Base-by-base conservation (phyloP, 2,888 invertebrate species). In the Rhorus exstirpatorius region DNA sequence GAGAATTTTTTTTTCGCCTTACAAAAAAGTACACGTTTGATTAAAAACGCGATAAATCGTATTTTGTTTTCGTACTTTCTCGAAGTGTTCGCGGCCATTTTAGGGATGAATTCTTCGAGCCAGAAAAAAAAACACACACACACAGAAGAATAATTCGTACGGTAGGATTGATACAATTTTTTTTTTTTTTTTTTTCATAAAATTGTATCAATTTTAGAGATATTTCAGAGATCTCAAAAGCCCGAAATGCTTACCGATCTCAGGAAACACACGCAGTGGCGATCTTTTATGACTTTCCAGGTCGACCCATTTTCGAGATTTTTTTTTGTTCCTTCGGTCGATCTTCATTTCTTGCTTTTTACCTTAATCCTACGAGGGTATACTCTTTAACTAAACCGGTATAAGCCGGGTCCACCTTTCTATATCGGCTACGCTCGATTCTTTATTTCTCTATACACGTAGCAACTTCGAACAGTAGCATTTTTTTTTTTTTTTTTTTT, bases 291-390 rank as follows among this genome's bases (percentile, higher is more conserved):
- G n/a, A 87, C 88, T 89, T 89, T 89, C 89, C 86, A 88, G 87
- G 82, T 85, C 88, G 88, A 88, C 87, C 88, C 85, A 89, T 89
- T 86, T 87, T 84, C 74, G 46, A 83, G 84, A 87, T 86, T 87
- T 85, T 82, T 65, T 41, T 78, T 74, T 17, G 55, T 35, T 70
- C 35, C 38, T 35, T 77, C 35, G 14, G n/a, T n/a, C n/a, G n/a
- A n/a, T 67, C 41, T 21, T 71, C 60, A 67, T 46, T 74, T 80
- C 60, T 49, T 55, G 70, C 74, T 24, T 77, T 49, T 1, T 14
- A 4, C 14, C 49, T 49, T 14, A n/a, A n/a, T n/a, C n/a, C n/a
- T n/a, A n/a, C 14, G 14, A n/a, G n/a, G n/a, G 4, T 49, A n/a
- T n/a, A n/a, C 17, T 14, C 49, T 49, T 14, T 2, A 31, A 31